phyloP scores from a whole-genome alignment of 2,113 vertebrate genomes.

The Isurus oxyrinchus region DNA sequence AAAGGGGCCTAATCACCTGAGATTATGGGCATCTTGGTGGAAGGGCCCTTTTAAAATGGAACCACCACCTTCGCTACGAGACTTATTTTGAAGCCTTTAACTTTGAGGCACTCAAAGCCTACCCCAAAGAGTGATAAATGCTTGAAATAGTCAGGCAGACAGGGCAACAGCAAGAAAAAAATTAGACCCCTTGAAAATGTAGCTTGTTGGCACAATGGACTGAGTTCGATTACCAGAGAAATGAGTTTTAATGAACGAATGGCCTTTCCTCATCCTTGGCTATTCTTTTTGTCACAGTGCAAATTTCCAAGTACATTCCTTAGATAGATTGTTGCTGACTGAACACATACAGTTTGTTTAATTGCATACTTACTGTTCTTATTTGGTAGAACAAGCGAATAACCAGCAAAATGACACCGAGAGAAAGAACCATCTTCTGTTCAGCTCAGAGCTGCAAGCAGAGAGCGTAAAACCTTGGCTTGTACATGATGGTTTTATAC shows the following conservation, averaged over 20 bases:
- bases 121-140: neutral
- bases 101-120: neutral
- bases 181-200: neutral
- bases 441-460: neutral
- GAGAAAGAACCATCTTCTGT: neutral
- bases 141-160: neutral
- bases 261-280: neutral
- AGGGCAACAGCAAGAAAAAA: neutral
- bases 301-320: neutral
- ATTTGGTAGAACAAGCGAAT: neutral
- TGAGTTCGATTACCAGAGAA: neutral
- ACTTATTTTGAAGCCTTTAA: neutral
- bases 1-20: neutral
- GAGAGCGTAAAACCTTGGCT: neutral
- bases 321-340: neutral
- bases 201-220: neutral
- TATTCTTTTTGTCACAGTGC: neutral
- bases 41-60: neutral
- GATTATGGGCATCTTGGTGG: neutral
- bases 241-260: neutral
- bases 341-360: neutral
- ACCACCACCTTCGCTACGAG: neutral
- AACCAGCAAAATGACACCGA: neutral
- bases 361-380: neutral
- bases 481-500: neutral